These are phyloP conservation scores for Lutjanus argentimaculatus DNA, from an alignment of 2,797 vertebrate species.

Conservation along the genomic window DNA sequence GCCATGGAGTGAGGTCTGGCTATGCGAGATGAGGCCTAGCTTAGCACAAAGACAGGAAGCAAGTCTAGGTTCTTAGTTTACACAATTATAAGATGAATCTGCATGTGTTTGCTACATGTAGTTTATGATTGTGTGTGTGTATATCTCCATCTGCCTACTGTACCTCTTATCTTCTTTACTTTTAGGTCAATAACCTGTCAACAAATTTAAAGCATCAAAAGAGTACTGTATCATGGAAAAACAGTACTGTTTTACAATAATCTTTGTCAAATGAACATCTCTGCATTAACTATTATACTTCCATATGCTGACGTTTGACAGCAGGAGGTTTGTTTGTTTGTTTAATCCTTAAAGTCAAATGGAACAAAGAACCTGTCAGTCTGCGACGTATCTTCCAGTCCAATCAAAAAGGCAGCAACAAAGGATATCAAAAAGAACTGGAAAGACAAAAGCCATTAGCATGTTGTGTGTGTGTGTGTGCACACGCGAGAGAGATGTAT, in stretches of 20 bases:
- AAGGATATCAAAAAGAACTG: constrained; percentile 19
- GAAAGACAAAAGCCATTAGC: constrained; percentile 1
- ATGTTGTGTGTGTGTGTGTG: not conserved
- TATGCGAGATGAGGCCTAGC: no score
- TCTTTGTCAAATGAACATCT: not conserved
- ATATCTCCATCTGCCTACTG: not conserved
- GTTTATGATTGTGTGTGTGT: not conserved
- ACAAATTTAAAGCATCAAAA: not conserved
- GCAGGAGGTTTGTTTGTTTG: constrained; percentile 14
- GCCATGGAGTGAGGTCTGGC: no score
- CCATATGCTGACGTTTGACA: constrained; percentile 7
- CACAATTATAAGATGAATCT: not conserved
- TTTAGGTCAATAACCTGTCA: not conserved
- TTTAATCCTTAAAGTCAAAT: constrained; percentile 10
- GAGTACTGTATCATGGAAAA: not conserved
- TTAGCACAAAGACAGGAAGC: not conserved
- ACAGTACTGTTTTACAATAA: no score
- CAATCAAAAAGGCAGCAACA: constrained; percentile 14
- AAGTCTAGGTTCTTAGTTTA: not conserved
- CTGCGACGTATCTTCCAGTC: not conserved
- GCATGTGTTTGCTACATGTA: not conserved
- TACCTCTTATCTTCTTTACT: not conserved
- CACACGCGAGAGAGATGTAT: not conserved
- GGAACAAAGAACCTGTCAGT: constrained; percentile 25
- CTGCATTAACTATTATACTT: not conserved